Evolutionary conservation across 2,797 vertebrate genomes (phyloP), one percentile per base, ranked within the genome.

Genomic region (Etheostoma nigrum): DNA sequence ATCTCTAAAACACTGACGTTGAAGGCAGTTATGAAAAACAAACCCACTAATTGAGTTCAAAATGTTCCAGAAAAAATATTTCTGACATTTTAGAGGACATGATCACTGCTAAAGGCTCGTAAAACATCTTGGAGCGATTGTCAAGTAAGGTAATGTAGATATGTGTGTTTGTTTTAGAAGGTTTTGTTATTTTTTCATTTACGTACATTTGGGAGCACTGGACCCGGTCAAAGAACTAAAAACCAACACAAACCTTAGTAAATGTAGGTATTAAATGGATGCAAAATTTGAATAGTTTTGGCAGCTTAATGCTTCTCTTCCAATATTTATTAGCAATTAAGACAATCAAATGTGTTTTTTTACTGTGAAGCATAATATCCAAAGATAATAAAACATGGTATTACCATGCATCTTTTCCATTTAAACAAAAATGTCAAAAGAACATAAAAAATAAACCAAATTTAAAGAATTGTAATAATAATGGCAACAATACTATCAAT

Each of bases 11-110:
- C 53, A 48, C 40, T 12, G 45, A 48, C 49, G 40, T 77, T 30
- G 40, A 63, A 51, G 30, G 4, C 21, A 61, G 36, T 21, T 49
- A 15, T 45, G n/a, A 61, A 73, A 68, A 74, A 30, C 19, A 60
- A 52, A 64, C 42, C 13, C 4, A 5, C 14, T 23, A 14, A 36
- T 45, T 59, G 36, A 74, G 57, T 42, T 42, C 2, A 55, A 64
- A 52, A 60, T 40, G 10, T 40, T 40, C 36, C 36, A 40, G 36
- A 40, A 11, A 11, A 40, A 11, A 1, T 5, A 19, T 55, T 42
- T 47, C 18, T 49, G 30, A 72, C 11, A 42, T 55, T 52, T 36
- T 4, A 30, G 55, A 54, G n/a, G 15, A 55, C 6, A 13, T 49
- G 4, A 15, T 55, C 40, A 18, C 23, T 19, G 49, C 27, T 36